Evolutionary conservation across 1,140 invertebrate genomes (phyloP).

Genomic region (Leptoteleia sp.): DNA sequence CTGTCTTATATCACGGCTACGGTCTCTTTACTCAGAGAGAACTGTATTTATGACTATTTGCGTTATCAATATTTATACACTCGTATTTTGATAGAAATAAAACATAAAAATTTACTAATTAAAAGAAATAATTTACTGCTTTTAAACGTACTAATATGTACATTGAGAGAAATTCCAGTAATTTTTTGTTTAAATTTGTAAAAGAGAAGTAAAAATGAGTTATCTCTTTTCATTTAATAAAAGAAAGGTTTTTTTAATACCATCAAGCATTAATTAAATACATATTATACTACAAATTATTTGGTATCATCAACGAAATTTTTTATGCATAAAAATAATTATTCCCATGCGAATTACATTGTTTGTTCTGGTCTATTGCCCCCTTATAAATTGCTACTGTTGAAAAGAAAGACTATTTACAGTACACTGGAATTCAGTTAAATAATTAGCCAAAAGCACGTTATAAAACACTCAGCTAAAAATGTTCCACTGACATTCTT

Average conservation of each 20-base stretch:
- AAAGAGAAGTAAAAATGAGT: too few species aligned
- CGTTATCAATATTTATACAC: conserved; percentile 1
- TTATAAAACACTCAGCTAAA: conserved; percentile 15
- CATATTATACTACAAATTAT: too few species aligned
- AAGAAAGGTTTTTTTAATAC: too few species aligned
- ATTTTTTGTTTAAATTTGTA: too few species aligned
- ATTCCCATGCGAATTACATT: conserved; percentile 18
- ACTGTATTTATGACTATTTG: conserved; percentile 2
- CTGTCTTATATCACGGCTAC: conserved; percentile 33
- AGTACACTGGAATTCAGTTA: conserved; percentile 29
- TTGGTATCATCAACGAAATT: too few species aligned
- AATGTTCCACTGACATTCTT: conserved; percentile 31
- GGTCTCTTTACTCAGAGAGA: conserved; percentile 28
- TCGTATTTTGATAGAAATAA: too few species aligned
- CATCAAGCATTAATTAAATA: too few species aligned
- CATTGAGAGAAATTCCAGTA: too few species aligned
- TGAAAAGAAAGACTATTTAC: conserved; percentile 31
- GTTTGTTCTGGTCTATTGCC: conserved; percentile 23
- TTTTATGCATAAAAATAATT: not conserved
- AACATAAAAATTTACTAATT: too few species aligned
- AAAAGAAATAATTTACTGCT: too few species aligned
- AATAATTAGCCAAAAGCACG: conserved; percentile 17
- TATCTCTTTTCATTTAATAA: too few species aligned
- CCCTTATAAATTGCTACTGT: conserved; percentile 25
- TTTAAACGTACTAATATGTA: too few species aligned